These are phyloP conservation scores for Colletes collaris DNA, from an alignment of 2,888 invertebrate species.

Conservation along the genomic window DNA sequence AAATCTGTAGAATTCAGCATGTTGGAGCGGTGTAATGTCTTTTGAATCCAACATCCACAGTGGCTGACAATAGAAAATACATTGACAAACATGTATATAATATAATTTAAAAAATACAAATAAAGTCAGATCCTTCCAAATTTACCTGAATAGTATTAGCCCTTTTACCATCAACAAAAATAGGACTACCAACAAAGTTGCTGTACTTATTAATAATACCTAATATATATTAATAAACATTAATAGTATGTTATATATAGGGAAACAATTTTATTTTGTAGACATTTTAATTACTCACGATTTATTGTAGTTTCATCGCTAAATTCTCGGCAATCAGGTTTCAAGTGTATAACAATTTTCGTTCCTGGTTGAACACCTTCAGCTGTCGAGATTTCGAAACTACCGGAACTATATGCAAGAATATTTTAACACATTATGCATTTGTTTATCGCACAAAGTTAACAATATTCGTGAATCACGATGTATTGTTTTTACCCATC, in stretches of 20 bases:
- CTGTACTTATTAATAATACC: slow-evolving; percentile 97
- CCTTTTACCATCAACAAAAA: slow-evolving; percentile 94
- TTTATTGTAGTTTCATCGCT: slow-evolving; percentile 93
- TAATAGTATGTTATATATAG: background rate
- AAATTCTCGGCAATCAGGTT: slow-evolving; percentile 94
- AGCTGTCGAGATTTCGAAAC: slow-evolving; percentile 94
- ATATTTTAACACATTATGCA: background rate
- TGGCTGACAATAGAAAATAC: slow-evolving; percentile 85
- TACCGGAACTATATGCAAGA: slow-evolving; percentile 87
- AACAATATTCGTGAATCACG: background rate
- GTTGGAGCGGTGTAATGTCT: slow-evolving; percentile 92
- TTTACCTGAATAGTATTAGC: slow-evolving; percentile 93
- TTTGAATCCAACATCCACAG: slow-evolving; percentile 97
- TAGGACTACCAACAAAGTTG: slow-evolving; percentile 97
- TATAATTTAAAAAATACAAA: background rate
- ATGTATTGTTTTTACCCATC: slow-evolving; percentile 88
- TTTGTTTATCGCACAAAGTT: too few species aligned
- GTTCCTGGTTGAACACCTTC: slow-evolving; percentile 94
- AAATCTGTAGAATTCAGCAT: slow-evolving; percentile 96
- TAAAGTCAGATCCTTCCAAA: background rate
- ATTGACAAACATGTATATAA: background rate
- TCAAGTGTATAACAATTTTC: slow-evolving; percentile 95
- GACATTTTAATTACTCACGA: slow-evolving; percentile 82
- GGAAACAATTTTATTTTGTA: slow-evolving; percentile 2
- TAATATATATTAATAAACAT: slow-evolving; percentile 11